These are phyloP conservation scores for Ashinkailepas kermadecensis DNA, from an alignment of 2,888 invertebrate genomes.

Conservation along the genomic window DNA sequence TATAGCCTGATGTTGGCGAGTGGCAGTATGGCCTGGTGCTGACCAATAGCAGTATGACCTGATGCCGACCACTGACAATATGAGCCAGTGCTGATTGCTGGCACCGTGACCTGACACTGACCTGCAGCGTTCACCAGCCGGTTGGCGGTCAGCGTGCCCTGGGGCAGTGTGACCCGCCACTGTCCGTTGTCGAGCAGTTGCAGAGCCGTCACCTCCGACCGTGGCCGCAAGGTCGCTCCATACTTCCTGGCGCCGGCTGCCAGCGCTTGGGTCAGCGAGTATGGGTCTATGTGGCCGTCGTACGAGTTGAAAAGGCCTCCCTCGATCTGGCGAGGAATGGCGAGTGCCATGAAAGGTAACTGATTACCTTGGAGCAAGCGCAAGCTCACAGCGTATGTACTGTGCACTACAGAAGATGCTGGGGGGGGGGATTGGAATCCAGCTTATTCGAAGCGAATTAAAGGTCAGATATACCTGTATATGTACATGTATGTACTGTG, in stretches of 20 bases:
- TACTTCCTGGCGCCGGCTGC: constrained; percentile 41
- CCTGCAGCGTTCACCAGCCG: constrained; percentile 45
- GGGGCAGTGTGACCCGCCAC: constrained; percentile 37
- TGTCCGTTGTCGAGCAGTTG: constrained; percentile 37
- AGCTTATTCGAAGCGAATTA: too few relatives aligned
- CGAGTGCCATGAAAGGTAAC: neutral
- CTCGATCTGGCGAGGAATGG: constrained; percentile 36
- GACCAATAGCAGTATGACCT: too few relatives aligned
- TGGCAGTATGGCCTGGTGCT: too few relatives aligned
- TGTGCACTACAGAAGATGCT: too few relatives aligned
- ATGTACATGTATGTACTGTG: too few relatives aligned
- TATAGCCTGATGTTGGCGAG: too few relatives aligned
- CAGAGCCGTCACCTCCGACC: constrained; percentile 37
- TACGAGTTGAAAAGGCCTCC: constrained; percentile 43
- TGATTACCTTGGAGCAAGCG: too few relatives aligned
- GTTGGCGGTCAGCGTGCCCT: constrained; percentile 40
- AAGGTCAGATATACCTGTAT: too few relatives aligned
- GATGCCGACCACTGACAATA: too few relatives aligned
- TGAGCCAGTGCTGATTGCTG: too few relatives aligned
- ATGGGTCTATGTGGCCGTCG: constrained; percentile 46
- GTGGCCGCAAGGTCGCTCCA: constrained; percentile 29
- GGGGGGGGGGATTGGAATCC: too few relatives aligned
- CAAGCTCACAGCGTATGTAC: too few relatives aligned
- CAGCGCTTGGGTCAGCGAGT: constrained; percentile 43
- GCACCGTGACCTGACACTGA: constrained; percentile 37